phyloP scores from a whole-genome alignment of 2,888 invertebrate species.

The Phyllotreta striolata region DNA sequence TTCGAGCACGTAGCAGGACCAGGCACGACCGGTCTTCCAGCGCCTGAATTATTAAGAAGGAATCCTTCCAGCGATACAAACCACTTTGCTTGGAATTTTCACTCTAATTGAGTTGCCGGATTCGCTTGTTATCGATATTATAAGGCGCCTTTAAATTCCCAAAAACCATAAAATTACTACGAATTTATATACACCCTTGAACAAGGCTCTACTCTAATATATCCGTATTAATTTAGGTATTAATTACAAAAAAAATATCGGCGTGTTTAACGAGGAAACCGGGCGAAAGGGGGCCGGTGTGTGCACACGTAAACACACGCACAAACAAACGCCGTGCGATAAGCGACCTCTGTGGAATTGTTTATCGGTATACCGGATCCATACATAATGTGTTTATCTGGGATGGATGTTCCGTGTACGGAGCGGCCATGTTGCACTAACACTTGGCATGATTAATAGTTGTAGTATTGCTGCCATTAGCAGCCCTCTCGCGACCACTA shows the following conservation, averaged over 20 bases:
- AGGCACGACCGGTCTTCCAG: slow-evolving; percentile 48
- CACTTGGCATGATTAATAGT: slow-evolving; percentile 63
- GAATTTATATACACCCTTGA: too few relatives aligned
- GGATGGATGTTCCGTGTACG: slow-evolving; percentile 62
- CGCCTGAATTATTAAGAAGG: slow-evolving; percentile 56
- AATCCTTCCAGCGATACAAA: slow-evolving; percentile 49
- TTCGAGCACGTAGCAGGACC: slow-evolving; percentile 35
- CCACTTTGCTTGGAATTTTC: slow-evolving; percentile 44
- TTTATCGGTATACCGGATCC: slow-evolving; percentile 59
- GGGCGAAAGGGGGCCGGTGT: too few relatives aligned
- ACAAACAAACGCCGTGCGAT: slow-evolving; percentile 45
- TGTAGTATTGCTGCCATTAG: slow-evolving; percentile 61
- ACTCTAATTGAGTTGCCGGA: slow-evolving; percentile 51
- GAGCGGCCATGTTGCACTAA: slow-evolving; percentile 61
- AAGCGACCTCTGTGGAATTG: slow-evolving; percentile 59
- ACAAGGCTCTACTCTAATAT: too few relatives aligned
- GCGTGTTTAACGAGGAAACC: too few relatives aligned
- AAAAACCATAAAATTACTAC: too few relatives aligned
- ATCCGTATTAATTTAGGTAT: too few relatives aligned
- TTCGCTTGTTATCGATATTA: slow-evolving; percentile 42
- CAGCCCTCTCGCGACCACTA: slow-evolving; percentile 52
- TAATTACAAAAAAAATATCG: too few relatives aligned
- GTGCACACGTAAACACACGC: slow-evolving; percentile 17
- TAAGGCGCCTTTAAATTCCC: slow-evolving; percentile 31
- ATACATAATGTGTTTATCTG: slow-evolving; percentile 63